Conservation (phyloP, 2,113 vertebrate species). For the Odocoileus virginianus region DNA sequence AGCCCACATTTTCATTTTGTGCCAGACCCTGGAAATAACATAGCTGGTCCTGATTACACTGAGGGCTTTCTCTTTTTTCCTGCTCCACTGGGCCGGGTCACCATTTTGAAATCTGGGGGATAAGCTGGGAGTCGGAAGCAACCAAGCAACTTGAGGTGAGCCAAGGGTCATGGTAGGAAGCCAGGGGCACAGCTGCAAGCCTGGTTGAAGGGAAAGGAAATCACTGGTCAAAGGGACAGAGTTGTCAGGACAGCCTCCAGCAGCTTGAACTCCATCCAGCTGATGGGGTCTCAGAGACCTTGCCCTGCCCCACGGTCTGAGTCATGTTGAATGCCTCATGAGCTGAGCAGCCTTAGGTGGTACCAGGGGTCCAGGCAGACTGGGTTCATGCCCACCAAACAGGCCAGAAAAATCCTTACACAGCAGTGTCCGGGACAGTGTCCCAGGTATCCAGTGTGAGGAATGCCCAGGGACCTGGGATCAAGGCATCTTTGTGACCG, state of each 20-base stretch:
- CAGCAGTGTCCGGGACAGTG: background rate
- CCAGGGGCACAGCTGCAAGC: background rate
- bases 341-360: background rate
- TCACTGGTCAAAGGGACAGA: background rate
- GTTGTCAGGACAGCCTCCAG: background rate
- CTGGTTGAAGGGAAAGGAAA: background rate
- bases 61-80: background rate
- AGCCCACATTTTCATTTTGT: background rate
- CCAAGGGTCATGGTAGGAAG: background rate
- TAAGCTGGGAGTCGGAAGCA: background rate
- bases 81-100: background rate
- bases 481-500: background rate
- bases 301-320: background rate
- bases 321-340: background rate
- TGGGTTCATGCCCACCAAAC: background rate
- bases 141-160: background rate
- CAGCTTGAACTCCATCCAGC: constrained; percentile 3
- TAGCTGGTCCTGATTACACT: background rate
- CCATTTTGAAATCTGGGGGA: background rate
- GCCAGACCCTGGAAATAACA: background rate
- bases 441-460: background rate
- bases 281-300: background rate
- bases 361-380: background rate
- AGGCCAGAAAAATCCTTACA: background rate
- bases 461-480: background rate